These are phyloP conservation scores for Fundulus diaphanus DNA, from an alignment of 2,797 vertebrate genomes.

Conservation along the genomic window DNA sequence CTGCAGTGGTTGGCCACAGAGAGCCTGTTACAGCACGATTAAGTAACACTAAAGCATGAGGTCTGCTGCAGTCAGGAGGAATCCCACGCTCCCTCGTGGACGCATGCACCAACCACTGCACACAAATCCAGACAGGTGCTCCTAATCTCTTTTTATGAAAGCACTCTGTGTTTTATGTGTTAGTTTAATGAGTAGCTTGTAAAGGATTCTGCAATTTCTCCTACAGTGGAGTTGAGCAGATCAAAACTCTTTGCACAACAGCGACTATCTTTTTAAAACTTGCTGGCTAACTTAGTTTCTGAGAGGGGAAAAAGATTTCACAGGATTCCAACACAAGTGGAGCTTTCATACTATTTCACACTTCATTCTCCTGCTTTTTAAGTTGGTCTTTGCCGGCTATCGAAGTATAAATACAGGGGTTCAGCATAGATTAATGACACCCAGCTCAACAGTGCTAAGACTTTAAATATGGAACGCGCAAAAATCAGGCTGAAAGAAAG, in stretches of 20 bases:
- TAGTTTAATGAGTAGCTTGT: conserved; percentile 59
- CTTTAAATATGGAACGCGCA: background rate
- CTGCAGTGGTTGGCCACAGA: conserved; percentile 57
- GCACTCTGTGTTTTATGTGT: conserved; percentile 39
- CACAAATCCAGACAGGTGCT: conserved; percentile 43
- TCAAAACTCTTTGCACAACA: conserved; percentile 12
- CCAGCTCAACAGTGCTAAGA: background rate
- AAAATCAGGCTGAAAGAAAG: background rate
- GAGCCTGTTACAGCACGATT: conserved; percentile 64
- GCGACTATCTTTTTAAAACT: background rate
- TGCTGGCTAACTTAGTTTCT: background rate
- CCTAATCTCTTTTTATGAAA: conserved; percentile 38
- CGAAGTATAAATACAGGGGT: background rate
- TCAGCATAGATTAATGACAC: background rate
- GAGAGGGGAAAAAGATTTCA: background rate
- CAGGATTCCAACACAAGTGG: background rate
- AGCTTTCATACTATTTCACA: too few relatives aligned
- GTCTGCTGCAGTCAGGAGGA: conserved; percentile 68
- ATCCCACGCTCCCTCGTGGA: conserved; percentile 26
- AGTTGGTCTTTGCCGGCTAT: too few relatives aligned
- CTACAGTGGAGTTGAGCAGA: conserved; percentile 54
- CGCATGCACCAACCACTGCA: conserved; percentile 23
- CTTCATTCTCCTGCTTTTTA: too few relatives aligned
- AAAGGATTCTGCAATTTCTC: conserved; percentile 38
- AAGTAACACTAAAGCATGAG: conserved; percentile 74